A percentile compares a stretch with the other conserved stretches of the same genome.
phyloP scores from a whole-genome alignment of 1,140 invertebrate genomes.

The Leptestheria dahalacensis region DNA sequence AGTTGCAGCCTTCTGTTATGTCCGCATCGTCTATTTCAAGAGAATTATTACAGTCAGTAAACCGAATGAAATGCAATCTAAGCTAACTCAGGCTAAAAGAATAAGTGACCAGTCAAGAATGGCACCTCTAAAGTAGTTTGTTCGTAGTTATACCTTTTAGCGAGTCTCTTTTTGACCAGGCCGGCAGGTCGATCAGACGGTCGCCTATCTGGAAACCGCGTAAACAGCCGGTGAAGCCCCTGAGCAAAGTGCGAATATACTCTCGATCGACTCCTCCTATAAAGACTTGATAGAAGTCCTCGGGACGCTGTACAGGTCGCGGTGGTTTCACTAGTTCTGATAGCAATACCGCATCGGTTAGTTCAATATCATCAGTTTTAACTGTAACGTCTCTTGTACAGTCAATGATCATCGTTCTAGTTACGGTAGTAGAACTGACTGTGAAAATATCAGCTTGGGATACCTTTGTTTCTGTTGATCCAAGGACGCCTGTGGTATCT shows the following conservation, averaged over 20 bases:
- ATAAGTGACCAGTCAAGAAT: no score
- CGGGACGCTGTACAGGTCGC: slow-evolving; percentile 61
- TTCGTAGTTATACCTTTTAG: no score
- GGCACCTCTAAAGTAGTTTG: no score
- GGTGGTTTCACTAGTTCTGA: slow-evolving; percentile 68
- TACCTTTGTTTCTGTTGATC: slow-evolving; percentile 53
- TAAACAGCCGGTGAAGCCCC: slow-evolving; percentile 70
- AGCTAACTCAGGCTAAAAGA: no score
- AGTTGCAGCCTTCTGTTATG: slow-evolving; percentile 62
- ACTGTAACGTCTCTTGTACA: slow-evolving; percentile 19
- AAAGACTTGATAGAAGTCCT: slow-evolving; percentile 65
- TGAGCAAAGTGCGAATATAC: slow-evolving; percentile 35
- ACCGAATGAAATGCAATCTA: neutral
- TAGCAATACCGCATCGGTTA: neutral
- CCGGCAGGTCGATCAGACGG: slow-evolving; percentile 56
- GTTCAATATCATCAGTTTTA: neutral
- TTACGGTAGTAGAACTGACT: slow-evolving; percentile 46
- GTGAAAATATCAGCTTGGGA: slow-evolving; percentile 49
- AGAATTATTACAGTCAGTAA: neutral
- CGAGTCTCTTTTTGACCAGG: no score
- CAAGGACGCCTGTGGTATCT: slow-evolving; percentile 51
- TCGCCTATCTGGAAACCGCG: slow-evolving; percentile 72
- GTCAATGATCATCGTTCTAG: slow-evolving; percentile 21
- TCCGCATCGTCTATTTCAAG: slow-evolving; percentile 32
- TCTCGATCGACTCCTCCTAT: slow-evolving; percentile 60